Conservation (phyloP, 2,797 vertebrate species). For the Iguana delicatissima region DNA sequence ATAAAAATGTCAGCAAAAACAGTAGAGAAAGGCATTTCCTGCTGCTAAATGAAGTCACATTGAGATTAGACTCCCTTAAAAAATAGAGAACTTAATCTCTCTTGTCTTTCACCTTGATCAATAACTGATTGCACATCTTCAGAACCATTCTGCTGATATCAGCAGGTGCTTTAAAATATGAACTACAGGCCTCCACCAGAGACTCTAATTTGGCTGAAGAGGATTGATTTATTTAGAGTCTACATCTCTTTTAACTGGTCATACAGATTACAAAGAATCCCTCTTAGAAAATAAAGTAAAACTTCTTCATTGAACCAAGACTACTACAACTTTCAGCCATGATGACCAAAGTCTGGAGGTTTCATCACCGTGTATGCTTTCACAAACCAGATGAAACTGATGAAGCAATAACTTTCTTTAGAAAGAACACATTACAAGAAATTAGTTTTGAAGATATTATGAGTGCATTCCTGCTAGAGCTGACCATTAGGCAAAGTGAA, state of each 20-base stretch:
- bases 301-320: not conserved
- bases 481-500: not conserved
- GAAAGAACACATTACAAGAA: not conserved
- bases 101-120: slow-evolving; percentile 10
- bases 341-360: not conserved
- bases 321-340: slow-evolving; percentile 12
- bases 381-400: not conserved
- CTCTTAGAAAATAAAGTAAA: not conserved
- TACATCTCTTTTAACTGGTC: not conserved
- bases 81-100: not conserved
- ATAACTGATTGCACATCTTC: slow-evolving; percentile 15
- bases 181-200: slow-evolving; percentile 13
- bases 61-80: not conserved
- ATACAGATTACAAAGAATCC: not conserved
- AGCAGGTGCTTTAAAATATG: slow-evolving; percentile 27
- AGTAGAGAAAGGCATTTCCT: not conserved
- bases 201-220: slow-evolving; percentile 28
- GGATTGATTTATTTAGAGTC: slow-evolving; percentile 19
- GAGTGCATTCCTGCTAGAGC: not conserved
- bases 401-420: not conserved
- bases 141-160: slow-evolving; percentile 21
- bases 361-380: not conserved
- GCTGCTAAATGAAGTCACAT: not conserved
- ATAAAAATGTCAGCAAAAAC: not conserved
- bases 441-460: not conserved